Evolutionary conservation across 2,797 vertebrate species (phyloP).

Genomic region (Lepilemur ruficaudatus): DNA sequence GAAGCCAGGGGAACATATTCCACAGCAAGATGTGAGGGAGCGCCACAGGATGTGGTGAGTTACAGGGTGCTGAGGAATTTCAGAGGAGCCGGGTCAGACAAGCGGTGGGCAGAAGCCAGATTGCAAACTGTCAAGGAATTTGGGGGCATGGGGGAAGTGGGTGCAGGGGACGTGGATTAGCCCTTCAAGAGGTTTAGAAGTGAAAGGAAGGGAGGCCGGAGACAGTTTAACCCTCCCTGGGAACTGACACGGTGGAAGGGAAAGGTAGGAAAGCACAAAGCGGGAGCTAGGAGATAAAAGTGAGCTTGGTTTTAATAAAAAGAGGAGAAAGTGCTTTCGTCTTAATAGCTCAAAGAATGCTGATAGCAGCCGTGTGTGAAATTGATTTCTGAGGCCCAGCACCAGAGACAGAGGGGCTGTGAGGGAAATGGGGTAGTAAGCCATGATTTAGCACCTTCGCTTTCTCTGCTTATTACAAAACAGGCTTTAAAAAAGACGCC

Average conservation of each 20-base stretch:
- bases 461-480: slow-evolving; percentile 69
- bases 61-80: not conserved
- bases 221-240: not conserved
- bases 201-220: not conserved
- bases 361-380: slow-evolving; percentile 73
- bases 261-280: not conserved
- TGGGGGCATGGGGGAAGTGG: not conserved
- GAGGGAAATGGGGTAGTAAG: slow-evolving; percentile 57
- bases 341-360: slow-evolving; percentile 64
- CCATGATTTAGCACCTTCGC: slow-evolving; percentile 68
- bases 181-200: not conserved
- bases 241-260: not conserved
- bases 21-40: not conserved
- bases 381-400: slow-evolving; percentile 70
- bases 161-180: not conserved
- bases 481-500: slow-evolving; percentile 68
- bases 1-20: not conserved
- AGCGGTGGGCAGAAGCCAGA: not conserved
- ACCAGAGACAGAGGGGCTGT: slow-evolving; percentile 26
- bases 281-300: slow-evolving; percentile 48
- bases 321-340: slow-evolving; percentile 41
- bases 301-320: slow-evolving; percentile 67
- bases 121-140: slow-evolving; percentile 6
- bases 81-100: not conserved
- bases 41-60: slow-evolving; percentile 41